A percentile compares a stretch with the other conserved stretches of the same genome.
phyloP scores from a whole-genome alignment of 2,888 invertebrate species.

The Lysandra bellargus region DNA sequence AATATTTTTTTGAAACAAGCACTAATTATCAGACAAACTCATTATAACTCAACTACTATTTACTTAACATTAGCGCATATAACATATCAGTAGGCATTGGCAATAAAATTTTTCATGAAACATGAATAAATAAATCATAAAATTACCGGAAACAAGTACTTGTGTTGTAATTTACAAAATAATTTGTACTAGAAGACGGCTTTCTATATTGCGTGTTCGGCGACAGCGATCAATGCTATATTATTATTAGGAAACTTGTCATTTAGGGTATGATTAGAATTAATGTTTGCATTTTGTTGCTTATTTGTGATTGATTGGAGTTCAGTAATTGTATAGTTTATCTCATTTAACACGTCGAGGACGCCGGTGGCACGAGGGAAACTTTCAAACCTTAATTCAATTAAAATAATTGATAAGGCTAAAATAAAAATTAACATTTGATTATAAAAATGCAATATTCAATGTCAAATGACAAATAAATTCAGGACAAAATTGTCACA shows the following conservation, averaged over 20 bases:
- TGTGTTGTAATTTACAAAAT: constrained; percentile 15
- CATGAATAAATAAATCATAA: not conserved
- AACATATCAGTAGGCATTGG: too few species aligned
- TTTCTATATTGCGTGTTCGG: not conserved
- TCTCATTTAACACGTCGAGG: not conserved
- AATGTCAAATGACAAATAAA: too few species aligned
- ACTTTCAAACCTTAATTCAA: too few species aligned
- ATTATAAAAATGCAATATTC: too few species aligned
- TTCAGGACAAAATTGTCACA: too few species aligned
- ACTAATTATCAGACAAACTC: too few species aligned
- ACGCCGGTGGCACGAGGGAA: too few species aligned
- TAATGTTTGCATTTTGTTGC: not conserved
- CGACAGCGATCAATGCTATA: not conserved
- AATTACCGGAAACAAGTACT: not conserved
- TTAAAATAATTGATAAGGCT: too few species aligned
- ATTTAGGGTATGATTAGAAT: not conserved
- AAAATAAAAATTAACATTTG: too few species aligned
- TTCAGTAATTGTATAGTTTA: not conserved
- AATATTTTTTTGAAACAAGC: too few species aligned
- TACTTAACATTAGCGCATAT: too few species aligned
- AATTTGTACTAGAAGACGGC: not conserved
- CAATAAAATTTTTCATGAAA: not conserved
- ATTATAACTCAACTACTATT: too few species aligned
- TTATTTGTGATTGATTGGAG: not conserved
- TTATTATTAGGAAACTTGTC: constrained; percentile 4